Conservation (phyloP, 2,797 vertebrate genomes). For the Parauchenoglanis ngamensis region DNA sequence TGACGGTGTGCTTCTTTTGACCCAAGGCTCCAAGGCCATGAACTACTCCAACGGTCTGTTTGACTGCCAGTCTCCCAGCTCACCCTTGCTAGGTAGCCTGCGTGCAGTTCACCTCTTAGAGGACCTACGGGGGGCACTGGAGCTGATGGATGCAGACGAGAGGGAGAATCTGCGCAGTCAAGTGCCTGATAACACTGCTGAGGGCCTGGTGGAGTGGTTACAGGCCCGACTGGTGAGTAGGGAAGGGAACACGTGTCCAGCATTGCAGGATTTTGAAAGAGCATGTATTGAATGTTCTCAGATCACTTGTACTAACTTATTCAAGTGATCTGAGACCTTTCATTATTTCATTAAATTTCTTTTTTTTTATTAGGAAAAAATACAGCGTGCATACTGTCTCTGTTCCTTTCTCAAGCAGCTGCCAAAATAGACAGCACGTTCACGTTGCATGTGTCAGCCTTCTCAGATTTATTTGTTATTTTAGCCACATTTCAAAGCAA, state of each 20-base stretch:
- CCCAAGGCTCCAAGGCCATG: constrained; percentile 92
- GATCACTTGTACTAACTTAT: not conserved
- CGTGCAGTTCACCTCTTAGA: constrained; percentile 91
- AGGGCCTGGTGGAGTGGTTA: constrained; percentile 87
- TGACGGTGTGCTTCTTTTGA: not conserved
- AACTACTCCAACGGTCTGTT: constrained; percentile 96
- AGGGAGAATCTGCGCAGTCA: constrained; percentile 89
- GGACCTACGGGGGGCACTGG: constrained; percentile 86
- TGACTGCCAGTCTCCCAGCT: constrained; percentile 95
- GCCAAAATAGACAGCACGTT: not conserved
- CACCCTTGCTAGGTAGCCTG: constrained; percentile 89
- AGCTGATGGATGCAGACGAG: constrained; percentile 93
- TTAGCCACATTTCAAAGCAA: constrained; percentile 12
- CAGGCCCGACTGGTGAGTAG: constrained; percentile 83
- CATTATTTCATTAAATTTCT: not conserved
- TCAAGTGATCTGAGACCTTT: too few relatives aligned
- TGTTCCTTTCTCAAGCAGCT: not conserved
- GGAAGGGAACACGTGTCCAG: not conserved
- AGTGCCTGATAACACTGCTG: constrained; percentile 88
- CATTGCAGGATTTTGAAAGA: not conserved
- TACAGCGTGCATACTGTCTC: not conserved
- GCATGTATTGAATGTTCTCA: not conserved
- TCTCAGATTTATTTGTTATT: not conserved
- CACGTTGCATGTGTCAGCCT: not conserved
- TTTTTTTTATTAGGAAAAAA: not conserved